These are phyloP conservation scores for Solen grandis DNA, from an alignment of 1,140 invertebrate species.

Conservation along the genomic window DNA sequence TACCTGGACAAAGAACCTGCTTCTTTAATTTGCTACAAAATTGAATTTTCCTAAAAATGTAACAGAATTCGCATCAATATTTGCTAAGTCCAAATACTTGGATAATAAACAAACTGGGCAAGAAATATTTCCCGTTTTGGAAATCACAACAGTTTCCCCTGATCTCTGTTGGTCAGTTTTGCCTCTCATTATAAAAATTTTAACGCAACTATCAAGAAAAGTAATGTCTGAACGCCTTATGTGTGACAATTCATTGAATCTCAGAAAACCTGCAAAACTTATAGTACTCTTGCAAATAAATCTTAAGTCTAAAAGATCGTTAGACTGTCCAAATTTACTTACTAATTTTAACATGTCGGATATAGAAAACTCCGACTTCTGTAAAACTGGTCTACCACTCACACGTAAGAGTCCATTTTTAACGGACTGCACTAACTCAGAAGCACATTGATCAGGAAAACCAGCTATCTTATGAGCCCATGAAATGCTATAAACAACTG, in stretches of 20 bases:
- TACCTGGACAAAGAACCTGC: not conserved
- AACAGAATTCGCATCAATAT: not conserved
- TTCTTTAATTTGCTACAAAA: not conserved
- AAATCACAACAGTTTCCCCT: not conserved
- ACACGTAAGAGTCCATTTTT: not conserved
- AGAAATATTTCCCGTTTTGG: not conserved
- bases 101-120: slow-evolving; percentile 13
- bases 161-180: too few relatives aligned
- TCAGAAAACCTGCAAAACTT: slow-evolving; percentile 27
- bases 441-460: too few relatives aligned
- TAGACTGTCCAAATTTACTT: too few relatives aligned
- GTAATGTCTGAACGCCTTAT: not conserved
- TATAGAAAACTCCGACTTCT: too few relatives aligned
- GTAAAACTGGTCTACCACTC: too few relatives aligned
- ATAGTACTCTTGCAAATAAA: slow-evolving; percentile 4
- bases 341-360: too few relatives aligned
- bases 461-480: too few relatives aligned
- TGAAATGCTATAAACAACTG: too few relatives aligned
- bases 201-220: not conserved
- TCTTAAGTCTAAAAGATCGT: not conserved
- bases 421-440: too few relatives aligned
- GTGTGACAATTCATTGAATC: too few relatives aligned
- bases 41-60: too few relatives aligned
- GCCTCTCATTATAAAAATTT: slow-evolving; percentile 4
- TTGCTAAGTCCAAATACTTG: not conserved